Conservation (phyloP, 2,888 invertebrate genomes). For the Schizaphis graminum region DNA sequence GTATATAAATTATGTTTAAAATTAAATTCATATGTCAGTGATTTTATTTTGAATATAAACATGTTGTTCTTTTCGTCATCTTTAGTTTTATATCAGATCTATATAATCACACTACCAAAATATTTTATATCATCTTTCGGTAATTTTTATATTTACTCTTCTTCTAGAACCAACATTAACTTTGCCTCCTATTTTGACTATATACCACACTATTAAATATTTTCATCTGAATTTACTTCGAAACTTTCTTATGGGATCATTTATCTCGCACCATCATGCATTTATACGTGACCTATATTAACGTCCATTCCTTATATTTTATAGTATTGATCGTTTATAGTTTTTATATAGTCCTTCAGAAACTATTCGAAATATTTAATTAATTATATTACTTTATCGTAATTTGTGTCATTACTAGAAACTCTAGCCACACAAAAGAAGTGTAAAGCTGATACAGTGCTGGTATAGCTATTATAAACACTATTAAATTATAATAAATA, state of each 20-base stretch:
- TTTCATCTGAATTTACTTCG: slow-evolving; percentile 6
- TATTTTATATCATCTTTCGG: too few relatives aligned
- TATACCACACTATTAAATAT: neutral
- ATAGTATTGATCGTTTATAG: slow-evolving; percentile 38
- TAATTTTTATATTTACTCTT: neutral
- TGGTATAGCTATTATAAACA: neutral
- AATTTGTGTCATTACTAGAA: neutral
- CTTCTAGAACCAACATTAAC: neutral
- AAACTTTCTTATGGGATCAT: slow-evolving; percentile 34
- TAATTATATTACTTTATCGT: neutral
- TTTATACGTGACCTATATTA: slow-evolving; percentile 48
- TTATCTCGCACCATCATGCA: slow-evolving; percentile 1
- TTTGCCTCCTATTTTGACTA: neutral
- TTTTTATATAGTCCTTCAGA: neutral
- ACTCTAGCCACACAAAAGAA: neutral
- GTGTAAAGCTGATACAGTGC: neutral
- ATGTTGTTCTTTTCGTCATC: neutral
- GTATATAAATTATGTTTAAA: neutral
- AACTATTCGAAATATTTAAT: neutral
- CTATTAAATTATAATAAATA: neutral
- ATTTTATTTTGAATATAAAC: neutral
- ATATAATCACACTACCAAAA: neutral
- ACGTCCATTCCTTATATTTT: slow-evolving; percentile 25
- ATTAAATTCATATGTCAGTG: neutral
- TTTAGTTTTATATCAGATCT: neutral